Evolutionary conservation across 1,140 invertebrate species (phyloP).

Genomic region (Papilio machaon): DNA sequence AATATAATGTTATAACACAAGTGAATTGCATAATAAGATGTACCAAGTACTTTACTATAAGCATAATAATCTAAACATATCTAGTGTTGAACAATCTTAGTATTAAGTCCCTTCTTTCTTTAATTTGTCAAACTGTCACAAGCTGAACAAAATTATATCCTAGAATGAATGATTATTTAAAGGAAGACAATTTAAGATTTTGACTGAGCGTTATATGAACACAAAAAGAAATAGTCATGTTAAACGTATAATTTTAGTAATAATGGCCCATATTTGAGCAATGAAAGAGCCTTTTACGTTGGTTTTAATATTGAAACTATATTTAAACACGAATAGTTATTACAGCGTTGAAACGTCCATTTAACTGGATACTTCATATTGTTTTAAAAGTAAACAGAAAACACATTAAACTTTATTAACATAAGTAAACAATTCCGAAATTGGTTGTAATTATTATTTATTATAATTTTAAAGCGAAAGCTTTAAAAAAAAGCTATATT

Average conservation of each 20-base stretch:
- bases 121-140: too few species aligned
- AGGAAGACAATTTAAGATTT: too few species aligned
- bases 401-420: neutral
- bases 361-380: neutral
- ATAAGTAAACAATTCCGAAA: neutral
- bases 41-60: too few species aligned
- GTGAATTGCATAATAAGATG: too few species aligned
- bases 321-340: neutral
- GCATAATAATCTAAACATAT: too few species aligned
- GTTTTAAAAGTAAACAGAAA: constrained; percentile 22
- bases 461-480: neutral
- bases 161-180: too few species aligned
- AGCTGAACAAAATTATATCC: too few species aligned
- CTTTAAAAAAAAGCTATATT: neutral
- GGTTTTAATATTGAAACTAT: neutral
- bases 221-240: neutral
- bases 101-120: too few species aligned
- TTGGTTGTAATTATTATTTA: neutral
- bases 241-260: neutral
- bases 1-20: too few species aligned
- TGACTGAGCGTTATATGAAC: too few species aligned
- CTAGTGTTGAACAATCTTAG: too few species aligned
- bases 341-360: neutral
- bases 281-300: neutral
- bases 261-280: neutral